Evolutionary conservation across 1,140 invertebrate genomes (phyloP), one percentile per base, ranked within the genome.

Genomic region (Temnothorax longispinosus): DNA sequence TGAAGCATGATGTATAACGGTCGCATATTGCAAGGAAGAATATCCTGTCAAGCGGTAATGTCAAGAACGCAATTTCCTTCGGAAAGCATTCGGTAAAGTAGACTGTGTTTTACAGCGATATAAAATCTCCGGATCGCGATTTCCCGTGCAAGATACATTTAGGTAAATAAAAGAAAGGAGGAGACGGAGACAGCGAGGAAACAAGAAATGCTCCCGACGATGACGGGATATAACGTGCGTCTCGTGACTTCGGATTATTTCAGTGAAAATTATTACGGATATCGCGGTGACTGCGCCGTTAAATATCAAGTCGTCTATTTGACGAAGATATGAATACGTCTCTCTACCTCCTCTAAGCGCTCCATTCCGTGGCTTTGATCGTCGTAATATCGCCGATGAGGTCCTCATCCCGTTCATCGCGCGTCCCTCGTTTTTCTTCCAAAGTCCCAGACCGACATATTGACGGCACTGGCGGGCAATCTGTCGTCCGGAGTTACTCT

Each of bases 391-490:
- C 44, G 21, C 41, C 60, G 58, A 47, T 65, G 75, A 86, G 65
- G 56, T 72, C 35, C 56, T 74, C 38, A 50, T 41, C 5, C 11
- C 21, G 78, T 89, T 77, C 58, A 0, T 21, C 15, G 2, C n/a
- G 27, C 27, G 13, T 13, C 10, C 38, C 76, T 21, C 35, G 50
- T 65, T 85, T 78, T 78, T 67, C 75, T 74, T 78, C 5, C 35
- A 65, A 80, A 85, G n/a, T 85, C 27, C 60, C 15, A 80, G 50
- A 60, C 50, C 54, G 27, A 89, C 75, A 80, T 89, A 89, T 88
- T 82, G 88, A 76, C 84, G 62, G 69, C 27, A 27, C 15, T 44
- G 8, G 18, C n/a, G 56, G 35, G 54, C 56, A 87, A 89, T 90
- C 71, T 76, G 87, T 89, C 84, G 56, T 52, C 56, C 84, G 8